Evolutionary conservation across 2,888 invertebrate species (phyloP).

Genomic region (Marasmarcha lunaedactyla): DNA sequence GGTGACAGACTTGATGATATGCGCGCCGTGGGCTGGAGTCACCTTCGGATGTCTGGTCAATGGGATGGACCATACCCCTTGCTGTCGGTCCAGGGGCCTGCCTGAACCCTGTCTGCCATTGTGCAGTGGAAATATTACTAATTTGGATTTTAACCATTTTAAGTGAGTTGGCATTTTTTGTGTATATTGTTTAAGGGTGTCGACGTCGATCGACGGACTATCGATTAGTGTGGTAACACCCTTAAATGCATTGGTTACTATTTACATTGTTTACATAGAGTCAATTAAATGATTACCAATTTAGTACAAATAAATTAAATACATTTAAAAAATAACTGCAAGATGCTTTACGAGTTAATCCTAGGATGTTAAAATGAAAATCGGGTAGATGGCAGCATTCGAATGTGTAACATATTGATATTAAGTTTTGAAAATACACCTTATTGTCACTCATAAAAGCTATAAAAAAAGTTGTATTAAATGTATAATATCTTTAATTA

Average conservation of each 20-base stretch:
- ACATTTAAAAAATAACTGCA: too few relatives aligned
- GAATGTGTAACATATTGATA: too few relatives aligned
- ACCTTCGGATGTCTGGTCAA: constrained; percentile 86
- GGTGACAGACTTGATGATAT: constrained; percentile 88
- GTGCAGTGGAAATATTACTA: constrained; percentile 83
- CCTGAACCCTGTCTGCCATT: constrained; percentile 81
- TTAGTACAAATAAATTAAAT: too few relatives aligned
- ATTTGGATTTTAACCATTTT: constrained; percentile 84
- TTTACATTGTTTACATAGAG: not conserved
- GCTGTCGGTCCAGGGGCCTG: constrained; percentile 80
- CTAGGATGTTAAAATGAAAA: too few relatives aligned
- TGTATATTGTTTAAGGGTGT: not conserved
- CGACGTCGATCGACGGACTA: not conserved
- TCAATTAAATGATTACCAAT: too few relatives aligned
- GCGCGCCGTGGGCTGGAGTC: constrained; percentile 87
- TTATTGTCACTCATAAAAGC: too few relatives aligned
- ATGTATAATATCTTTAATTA: too few relatives aligned
- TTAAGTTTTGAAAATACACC: too few relatives aligned
- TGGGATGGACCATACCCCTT: constrained; percentile 84
- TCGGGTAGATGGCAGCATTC: too few relatives aligned
- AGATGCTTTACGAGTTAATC: too few relatives aligned
- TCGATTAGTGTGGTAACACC: not conserved
- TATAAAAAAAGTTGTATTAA: too few relatives aligned
- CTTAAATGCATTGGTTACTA: not conserved
- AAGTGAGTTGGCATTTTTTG: constrained; percentile 78